Conservation (phyloP, 2,888 invertebrate species). For the Chironomus tentans region DNA sequence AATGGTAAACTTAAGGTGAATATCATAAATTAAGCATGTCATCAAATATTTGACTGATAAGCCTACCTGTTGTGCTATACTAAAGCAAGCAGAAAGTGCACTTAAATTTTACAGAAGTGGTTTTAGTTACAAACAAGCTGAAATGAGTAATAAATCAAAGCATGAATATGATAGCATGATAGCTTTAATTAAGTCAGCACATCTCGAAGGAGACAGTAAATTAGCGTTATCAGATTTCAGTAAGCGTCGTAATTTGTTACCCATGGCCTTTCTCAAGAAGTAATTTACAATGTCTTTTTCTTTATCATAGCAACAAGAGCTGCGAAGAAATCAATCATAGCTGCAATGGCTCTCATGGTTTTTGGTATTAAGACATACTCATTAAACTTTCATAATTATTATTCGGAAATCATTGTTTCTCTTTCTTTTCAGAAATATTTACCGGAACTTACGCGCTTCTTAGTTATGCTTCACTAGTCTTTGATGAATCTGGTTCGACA, state of each 20-base stretch:
- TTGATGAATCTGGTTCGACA: constrained; percentile 37
- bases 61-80: neutral
- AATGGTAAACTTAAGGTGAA: neutral
- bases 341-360: constrained; percentile 35
- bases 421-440: constrained; percentile 6
- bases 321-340: constrained; percentile 35
- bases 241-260: neutral
- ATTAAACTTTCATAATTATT: neutral
- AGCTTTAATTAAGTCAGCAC: constrained; percentile 3
- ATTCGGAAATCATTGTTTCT: neutral
- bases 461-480: constrained; percentile 39
- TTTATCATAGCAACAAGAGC: constrained; percentile 10
- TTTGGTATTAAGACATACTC: constrained; percentile 29
- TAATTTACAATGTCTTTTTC: neutral
- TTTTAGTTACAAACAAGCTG: neutral
- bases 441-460: constrained; percentile 39
- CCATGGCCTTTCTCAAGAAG: no score
- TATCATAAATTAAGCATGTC: neutral
- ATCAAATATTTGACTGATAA: neutral
- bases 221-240: constrained; percentile 5
- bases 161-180: constrained; percentile 9
- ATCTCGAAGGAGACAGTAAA: neutral
- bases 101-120: constrained; percentile 35
- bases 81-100: constrained; percentile 36
- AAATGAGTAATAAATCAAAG: constrained; percentile 10